A percentile compares a stretch with the other conserved stretches of the same genome.
Conservation (phyloP, 2,797 vertebrate species). For the Clarias platycephalus region DNA sequence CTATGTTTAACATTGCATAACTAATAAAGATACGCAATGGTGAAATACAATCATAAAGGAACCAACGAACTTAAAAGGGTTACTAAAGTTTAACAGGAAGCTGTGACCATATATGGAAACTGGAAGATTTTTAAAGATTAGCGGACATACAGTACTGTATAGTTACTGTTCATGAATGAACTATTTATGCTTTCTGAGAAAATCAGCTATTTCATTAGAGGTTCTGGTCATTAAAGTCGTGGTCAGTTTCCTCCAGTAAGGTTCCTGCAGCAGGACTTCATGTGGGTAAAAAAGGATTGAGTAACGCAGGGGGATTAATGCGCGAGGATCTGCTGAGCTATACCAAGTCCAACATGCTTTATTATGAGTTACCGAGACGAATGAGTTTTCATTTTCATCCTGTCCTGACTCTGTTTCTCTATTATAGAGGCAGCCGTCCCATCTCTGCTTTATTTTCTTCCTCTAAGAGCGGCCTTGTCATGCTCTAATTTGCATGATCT, state of each 20-base stretch:
- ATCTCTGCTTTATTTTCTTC: neutral
- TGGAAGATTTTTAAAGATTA: neutral
- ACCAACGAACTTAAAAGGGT: neutral
- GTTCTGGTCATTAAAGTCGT: neutral
- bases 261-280: conserved; percentile 1
- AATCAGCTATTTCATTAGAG: neutral
- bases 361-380: neutral
- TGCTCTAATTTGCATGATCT: conserved; percentile 33
- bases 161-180: neutral
- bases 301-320: conserved; percentile 9
- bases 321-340: conserved; percentile 10
- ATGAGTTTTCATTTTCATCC: neutral
- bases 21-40: neutral
- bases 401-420: neutral
- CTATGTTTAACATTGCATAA: neutral
- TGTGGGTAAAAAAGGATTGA: conserved; percentile 18
- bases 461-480: neutral
- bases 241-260: neutral
- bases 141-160: neutral
- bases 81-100: neutral
- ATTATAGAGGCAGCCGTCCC: neutral
- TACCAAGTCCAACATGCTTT: neutral
- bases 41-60: neutral
- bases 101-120: conserved; percentile 10
- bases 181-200: neutral